A percentile compares a stretch with the other conserved stretches of the same genome.
Evolutionary conservation across 2,888 invertebrate genomes (phyloP).

Genomic region (Eilema caniola): DNA sequence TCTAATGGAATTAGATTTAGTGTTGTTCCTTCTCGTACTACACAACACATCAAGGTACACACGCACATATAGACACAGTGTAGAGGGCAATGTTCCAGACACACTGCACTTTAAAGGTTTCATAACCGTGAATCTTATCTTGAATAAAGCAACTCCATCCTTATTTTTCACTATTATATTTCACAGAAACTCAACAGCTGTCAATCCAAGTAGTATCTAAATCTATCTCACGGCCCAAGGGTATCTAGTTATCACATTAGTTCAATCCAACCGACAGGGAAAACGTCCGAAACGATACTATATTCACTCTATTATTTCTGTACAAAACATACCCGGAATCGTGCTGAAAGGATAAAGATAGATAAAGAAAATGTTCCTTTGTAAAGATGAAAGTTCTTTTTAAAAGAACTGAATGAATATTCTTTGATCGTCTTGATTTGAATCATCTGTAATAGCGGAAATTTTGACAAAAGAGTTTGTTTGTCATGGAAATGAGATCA

Average conservation of each 20-base stretch:
- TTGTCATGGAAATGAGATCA: background rate
- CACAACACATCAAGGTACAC: no score
- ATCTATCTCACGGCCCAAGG: background rate
- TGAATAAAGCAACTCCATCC: background rate
- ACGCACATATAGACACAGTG: background rate
- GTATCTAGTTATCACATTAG: constrained; percentile 7
- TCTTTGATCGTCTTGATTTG: constrained; percentile 38
- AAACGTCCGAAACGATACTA: constrained; percentile 27
- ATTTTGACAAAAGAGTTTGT: background rate
- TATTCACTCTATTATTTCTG: constrained; percentile 36
- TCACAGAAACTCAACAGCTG: constrained; percentile 7
- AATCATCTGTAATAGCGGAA: constrained; percentile 10
- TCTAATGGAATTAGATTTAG: no score
- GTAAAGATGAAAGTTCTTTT: constrained; percentile 40
- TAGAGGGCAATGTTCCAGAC: background rate
- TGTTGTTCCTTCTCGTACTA: no score
- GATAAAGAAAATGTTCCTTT: constrained; percentile 31
- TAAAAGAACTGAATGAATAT: constrained; percentile 30
- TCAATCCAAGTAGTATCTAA: background rate
- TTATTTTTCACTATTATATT: background rate
- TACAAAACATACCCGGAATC: constrained; percentile 34
- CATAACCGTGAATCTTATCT: background rate
- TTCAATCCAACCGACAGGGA: constrained; percentile 6
- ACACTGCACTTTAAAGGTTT: background rate
- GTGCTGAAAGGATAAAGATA: constrained; percentile 40